A percentile compares a stretch with the other conserved stretches of the same genome.
Evolutionary conservation across 2,888 invertebrate genomes (phyloP).

Genomic region (Agriopis marginaria): DNA sequence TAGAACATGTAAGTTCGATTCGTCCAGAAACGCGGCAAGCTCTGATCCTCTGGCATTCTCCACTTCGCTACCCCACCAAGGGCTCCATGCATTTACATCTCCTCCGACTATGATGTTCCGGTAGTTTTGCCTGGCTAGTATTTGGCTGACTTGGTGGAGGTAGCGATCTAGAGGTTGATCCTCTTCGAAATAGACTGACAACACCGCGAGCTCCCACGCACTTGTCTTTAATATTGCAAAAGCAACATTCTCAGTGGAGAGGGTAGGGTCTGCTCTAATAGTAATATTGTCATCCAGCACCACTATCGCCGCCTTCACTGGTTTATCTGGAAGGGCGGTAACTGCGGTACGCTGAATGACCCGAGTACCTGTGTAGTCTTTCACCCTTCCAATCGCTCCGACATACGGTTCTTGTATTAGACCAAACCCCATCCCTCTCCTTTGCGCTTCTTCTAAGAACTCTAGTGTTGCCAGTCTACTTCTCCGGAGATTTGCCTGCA

Average conservation of each 20-base stretch:
- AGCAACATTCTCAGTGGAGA: no score
- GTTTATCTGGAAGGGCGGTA: not conserved
- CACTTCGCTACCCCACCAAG: conserved; percentile 2
- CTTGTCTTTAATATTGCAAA: no score
- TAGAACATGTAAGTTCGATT: not conserved
- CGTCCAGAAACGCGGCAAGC: not conserved
- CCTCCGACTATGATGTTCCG: not conserved
- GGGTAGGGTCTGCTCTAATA: no score
- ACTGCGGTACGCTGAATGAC: not conserved
- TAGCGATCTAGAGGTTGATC: not conserved
- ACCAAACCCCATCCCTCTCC: not conserved
- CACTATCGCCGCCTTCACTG: conserved; percentile 9
- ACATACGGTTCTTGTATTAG: conserved; percentile 21
- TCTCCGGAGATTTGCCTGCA: conserved; percentile 2
- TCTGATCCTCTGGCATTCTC: not conserved
- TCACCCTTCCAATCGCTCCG: no score
- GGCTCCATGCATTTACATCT: conserved; percentile 7
- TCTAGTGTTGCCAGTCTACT: conserved; percentile 8
- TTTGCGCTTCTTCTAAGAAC: not conserved
- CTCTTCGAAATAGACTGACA: conserved; percentile 9
- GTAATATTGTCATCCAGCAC: conserved; percentile 11
- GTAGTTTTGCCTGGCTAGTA: no score
- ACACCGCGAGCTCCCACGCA: no score
- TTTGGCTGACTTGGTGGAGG: no score
- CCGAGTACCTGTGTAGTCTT: not conserved